Evolutionary conservation across 1,140 invertebrate genomes (phyloP).

Genomic region (Sipha flava): DNA sequence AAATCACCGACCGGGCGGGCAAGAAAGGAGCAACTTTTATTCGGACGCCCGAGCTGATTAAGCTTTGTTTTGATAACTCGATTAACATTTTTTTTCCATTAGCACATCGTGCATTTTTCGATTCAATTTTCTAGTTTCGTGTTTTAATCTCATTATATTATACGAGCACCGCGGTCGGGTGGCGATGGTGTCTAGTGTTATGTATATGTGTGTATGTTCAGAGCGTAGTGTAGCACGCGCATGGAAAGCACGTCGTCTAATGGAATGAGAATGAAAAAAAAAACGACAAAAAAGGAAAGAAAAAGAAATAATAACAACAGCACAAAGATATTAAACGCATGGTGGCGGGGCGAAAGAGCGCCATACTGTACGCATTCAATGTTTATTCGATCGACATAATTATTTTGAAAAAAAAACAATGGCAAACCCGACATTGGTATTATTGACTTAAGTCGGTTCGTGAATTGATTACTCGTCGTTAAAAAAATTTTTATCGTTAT

Average conservation of each 20-base stretch:
- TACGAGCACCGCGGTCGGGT: neutral
- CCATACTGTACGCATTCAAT: neutral
- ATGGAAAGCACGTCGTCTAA: no score
- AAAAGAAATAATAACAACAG: neutral
- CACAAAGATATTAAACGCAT: neutral
- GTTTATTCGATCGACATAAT: neutral
- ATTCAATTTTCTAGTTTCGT: neutral
- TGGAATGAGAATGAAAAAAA: neutral
- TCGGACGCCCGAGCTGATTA: neutral
- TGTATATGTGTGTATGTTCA: no score
- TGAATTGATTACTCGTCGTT: neutral
- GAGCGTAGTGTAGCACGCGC: no score
- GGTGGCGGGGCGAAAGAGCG: no score
- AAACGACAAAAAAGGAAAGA: neutral
- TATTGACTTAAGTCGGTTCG: neutral
- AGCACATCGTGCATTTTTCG: neutral
- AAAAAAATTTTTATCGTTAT: no score
- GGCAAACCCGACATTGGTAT: neutral
- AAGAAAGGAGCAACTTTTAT: neutral
- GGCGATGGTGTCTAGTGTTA: no score
- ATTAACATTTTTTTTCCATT: conserved; percentile 15
- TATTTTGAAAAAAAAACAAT: neutral
- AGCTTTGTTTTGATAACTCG: neutral
- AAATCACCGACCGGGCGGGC: neutral
- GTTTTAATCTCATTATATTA: neutral